Percentiles rank a stretch among this genome's conserved stretches.
phyloP scores from a whole-genome alignment of 1,140 invertebrate genomes.

The Platyscapa corneri region DNA sequence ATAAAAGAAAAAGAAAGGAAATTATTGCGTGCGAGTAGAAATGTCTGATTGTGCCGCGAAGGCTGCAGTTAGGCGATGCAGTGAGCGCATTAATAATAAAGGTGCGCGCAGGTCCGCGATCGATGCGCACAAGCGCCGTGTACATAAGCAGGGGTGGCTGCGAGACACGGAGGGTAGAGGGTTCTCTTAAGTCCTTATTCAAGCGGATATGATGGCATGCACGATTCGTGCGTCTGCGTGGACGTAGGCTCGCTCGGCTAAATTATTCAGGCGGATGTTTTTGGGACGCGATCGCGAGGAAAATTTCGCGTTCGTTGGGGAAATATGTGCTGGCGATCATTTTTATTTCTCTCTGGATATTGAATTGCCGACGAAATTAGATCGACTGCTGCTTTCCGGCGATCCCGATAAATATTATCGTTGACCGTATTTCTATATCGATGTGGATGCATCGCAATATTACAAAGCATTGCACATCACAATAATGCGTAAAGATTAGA shows the following conservation, averaged over 20 bases:
- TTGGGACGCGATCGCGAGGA: slow-evolving; percentile 38
- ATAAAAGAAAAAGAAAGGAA: no score
- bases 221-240: slow-evolving; percentile 19
- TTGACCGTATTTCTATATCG: background rate
- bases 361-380: background rate
- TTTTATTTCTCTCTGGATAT: background rate
- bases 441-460: background rate
- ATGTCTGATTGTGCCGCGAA: background rate
- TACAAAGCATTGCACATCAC: no score
- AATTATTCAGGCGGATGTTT: background rate
- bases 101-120: slow-evolving; percentile 67
- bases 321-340: background rate
- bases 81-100: slow-evolving; percentile 69
- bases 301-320: background rate
- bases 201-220: slow-evolving; percentile 43
- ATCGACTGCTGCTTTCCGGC: background rate
- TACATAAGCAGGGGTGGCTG: slow-evolving; percentile 14
- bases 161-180: background rate
- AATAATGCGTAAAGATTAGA: background rate
- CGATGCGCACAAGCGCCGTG: slow-evolving; percentile 57
- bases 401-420: background rate
- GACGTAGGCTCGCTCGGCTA: no score
- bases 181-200: slow-evolving; percentile 32
- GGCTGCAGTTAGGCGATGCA: slow-evolving; percentile 55
- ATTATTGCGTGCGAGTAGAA: no score